Evolutionary conservation across 2,113 vertebrate species (phyloP).

Genomic region (Atractosteus spatula): DNA sequence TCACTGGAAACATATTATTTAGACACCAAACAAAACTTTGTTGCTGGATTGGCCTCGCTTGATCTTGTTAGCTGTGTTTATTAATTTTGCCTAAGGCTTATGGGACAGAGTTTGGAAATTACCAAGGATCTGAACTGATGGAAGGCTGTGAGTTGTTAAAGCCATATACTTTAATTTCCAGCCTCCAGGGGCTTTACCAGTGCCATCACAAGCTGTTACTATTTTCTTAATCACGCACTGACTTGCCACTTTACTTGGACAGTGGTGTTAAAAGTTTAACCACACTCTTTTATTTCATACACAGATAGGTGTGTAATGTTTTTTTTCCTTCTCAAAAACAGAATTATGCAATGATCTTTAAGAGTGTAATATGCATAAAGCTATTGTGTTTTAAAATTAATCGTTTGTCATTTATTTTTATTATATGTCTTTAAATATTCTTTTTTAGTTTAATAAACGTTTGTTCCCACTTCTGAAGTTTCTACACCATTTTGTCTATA

Average conservation of each 20-base stretch:
- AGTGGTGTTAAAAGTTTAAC: background rate
- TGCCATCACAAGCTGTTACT: background rate
- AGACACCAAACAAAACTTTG: slow-evolving; percentile 12
- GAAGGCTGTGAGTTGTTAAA: slow-evolving; percentile 10
- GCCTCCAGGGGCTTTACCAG: too few species aligned
- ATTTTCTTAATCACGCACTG: background rate
- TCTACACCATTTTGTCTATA: too few species aligned
- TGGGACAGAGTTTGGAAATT: slow-evolving; percentile 7
- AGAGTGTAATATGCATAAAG: background rate
- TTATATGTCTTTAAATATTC: background rate
- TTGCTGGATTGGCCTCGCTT: slow-evolving; percentile 10
- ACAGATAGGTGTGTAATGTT: background rate
- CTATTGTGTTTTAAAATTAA: background rate
- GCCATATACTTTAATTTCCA: background rate
- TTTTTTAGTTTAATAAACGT: too few species aligned
- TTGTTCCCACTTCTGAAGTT: too few species aligned
- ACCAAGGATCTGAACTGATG: background rate
- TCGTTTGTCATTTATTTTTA: slow-evolving; percentile 12
- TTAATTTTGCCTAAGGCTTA: slow-evolving; percentile 1
- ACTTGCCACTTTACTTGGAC: slow-evolving; percentile 6
- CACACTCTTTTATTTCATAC: background rate
- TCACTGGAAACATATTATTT: slow-evolving; percentile 13
- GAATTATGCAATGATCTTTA: too few species aligned
- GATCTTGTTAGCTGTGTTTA: slow-evolving; percentile 10
- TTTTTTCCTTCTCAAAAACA: background rate